Conservation (phyloP, 2,797 vertebrate genomes). For the Mormyrops attenuatus region DNA sequence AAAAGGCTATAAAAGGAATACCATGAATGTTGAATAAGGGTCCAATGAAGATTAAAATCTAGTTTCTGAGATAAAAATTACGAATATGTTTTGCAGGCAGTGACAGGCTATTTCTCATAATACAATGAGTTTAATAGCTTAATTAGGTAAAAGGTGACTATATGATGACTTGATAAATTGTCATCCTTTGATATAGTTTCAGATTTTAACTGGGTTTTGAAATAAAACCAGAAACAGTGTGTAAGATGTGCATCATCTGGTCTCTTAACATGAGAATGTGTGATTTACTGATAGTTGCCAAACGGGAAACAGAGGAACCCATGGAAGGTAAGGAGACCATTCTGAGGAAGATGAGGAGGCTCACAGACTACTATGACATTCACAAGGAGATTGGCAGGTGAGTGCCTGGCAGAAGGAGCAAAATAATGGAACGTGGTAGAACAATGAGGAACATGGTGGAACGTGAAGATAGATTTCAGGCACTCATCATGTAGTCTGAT, state of each 20-base stretch:
- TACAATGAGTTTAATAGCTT: background rate
- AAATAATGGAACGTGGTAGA: constrained; percentile 23
- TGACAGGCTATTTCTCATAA: background rate
- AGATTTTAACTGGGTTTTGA: background rate
- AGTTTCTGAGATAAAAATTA: background rate
- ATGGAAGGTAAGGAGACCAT: constrained; percentile 72
- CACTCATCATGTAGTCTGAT: background rate
- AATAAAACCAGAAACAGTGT: background rate
- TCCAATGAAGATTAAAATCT: constrained; percentile 4
- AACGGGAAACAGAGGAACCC: constrained; percentile 53
- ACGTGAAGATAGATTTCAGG: background rate
- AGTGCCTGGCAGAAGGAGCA: background rate
- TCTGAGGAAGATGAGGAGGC: constrained; percentile 68
- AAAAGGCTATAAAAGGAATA: background rate
- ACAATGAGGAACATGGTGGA: constrained; percentile 15
- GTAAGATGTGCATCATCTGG: background rate
- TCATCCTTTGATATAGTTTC: background rate
- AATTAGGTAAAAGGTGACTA: background rate
- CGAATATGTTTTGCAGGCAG: background rate
- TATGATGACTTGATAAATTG: background rate
- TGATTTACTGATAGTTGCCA: constrained; percentile 40
- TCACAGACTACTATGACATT: constrained; percentile 86
- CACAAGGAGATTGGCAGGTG: constrained; percentile 93
- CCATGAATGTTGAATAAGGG: constrained; percentile 4
- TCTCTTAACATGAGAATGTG: background rate